Evolutionary conservation across 2,888 invertebrate species (phyloP).

Genomic region (Eristalis tenax): DNA sequence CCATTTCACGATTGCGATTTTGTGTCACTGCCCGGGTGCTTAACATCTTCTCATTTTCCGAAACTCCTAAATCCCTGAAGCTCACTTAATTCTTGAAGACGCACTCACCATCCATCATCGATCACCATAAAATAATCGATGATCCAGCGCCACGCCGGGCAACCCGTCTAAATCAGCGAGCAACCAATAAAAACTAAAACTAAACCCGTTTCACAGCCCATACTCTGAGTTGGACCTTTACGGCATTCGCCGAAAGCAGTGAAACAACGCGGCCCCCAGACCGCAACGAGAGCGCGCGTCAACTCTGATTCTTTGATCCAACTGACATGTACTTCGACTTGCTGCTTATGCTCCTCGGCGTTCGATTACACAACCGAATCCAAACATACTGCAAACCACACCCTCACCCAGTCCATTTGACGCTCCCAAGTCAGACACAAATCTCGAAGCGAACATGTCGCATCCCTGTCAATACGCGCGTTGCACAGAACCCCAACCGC

Average conservation of each 20-base stretch:
- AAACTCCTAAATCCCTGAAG: neutral
- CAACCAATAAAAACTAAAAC: neutral
- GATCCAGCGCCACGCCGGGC: neutral
- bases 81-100: neutral
- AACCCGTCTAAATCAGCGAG: neutral
- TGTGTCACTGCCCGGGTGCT: too few relatives aligned
- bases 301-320: neutral
- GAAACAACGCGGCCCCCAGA: too few relatives aligned
- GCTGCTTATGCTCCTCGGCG: neutral
- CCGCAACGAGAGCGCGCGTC: too few relatives aligned
- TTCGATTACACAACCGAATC: slow-evolving; percentile 14
- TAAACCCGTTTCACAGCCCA: neutral
- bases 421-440: slow-evolving; percentile 17
- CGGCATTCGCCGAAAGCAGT: neutral
- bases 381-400: too few relatives aligned
- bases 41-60: too few relatives aligned
- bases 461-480: slow-evolving; percentile 3
- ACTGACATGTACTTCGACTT: neutral
- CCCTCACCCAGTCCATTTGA: too few relatives aligned
- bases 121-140: neutral
- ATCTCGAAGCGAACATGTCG: slow-evolving; percentile 35
- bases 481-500: neutral
- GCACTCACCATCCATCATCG: neutral
- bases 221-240: neutral
- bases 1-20: too few relatives aligned